Evolutionary conservation across 2,113 vertebrate genomes (phyloP).

Genomic region (Trematomus loennbergii): DNA sequence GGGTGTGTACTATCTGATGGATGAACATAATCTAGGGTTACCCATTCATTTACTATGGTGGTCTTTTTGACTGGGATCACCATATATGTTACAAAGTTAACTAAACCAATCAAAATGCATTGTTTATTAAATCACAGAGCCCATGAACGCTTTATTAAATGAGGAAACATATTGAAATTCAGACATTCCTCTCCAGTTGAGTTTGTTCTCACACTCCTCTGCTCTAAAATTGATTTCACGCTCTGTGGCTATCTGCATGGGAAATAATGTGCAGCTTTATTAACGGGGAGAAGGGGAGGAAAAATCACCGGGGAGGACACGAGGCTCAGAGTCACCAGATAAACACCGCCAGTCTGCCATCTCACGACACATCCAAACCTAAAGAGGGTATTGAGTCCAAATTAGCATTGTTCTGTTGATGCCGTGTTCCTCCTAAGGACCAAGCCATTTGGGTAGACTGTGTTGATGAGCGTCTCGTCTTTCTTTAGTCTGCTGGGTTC

Average conservation of each 20-base stretch:
- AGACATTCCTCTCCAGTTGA: constrained; percentile 68
- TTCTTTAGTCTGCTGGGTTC: constrained; percentile 2
- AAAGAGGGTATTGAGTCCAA: constrained; percentile 44
- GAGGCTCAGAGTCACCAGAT: constrained; percentile 56
- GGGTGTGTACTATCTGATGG: no score
- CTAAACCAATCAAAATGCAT: not conserved
- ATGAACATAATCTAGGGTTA: no score
- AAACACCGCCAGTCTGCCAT: constrained; percentile 56
- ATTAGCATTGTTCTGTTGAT: constrained; percentile 37
- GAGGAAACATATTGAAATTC: constrained; percentile 78
- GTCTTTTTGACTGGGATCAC: no score
- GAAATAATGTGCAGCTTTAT: constrained; percentile 78
- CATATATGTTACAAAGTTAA: no score
- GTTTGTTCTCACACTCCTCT: constrained; percentile 76
- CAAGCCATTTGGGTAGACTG: not conserved
- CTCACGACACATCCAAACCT: constrained; percentile 35
- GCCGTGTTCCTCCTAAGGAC: constrained; percentile 4
- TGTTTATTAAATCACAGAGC: constrained; percentile 77
- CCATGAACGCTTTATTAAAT: constrained; percentile 72
- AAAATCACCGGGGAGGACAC: constrained; percentile 61
- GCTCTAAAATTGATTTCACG: constrained; percentile 81
- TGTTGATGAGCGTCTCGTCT: not conserved
- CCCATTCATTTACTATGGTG: no score
- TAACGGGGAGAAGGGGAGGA: constrained; percentile 65
- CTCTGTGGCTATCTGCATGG: constrained; percentile 75